These are phyloP conservation scores for Tapirus indicus DNA, from an alignment of 2,797 vertebrate species.

Conservation along the genomic window DNA sequence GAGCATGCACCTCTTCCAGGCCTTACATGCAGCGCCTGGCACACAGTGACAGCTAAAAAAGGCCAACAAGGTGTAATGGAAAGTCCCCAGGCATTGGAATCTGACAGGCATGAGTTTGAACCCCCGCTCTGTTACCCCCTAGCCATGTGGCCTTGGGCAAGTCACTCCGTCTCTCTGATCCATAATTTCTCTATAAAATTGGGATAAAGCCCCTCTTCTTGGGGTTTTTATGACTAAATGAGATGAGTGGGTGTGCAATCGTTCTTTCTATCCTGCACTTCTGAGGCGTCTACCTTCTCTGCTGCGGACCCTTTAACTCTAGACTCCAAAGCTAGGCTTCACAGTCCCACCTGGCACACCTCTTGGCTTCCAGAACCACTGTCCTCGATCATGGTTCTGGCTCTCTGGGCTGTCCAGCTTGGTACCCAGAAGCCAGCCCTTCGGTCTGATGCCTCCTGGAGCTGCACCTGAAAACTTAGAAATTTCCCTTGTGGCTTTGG, in stretches of 20 bases:
- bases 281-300: background rate
- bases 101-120: background rate
- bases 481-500: background rate
- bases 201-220: background rate
- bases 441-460: background rate
- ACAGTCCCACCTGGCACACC: too few relatives aligned
- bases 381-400: background rate
- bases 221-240: background rate
- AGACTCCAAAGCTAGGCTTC: background rate
- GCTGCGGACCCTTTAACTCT: background rate
- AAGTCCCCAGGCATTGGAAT: background rate
- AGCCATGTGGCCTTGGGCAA: background rate
- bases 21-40: fast-evolving
- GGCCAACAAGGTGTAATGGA: fast-evolving
- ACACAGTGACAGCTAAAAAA: background rate
- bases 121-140: background rate
- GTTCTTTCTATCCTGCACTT: too few relatives aligned
- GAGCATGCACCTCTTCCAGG: background rate
- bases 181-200: background rate
- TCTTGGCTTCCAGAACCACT: background rate
- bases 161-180: background rate
- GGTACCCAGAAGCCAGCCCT: background rate
- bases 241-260: fast-evolving
- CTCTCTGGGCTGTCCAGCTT: background rate
- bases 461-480: background rate